Evolutionary conservation across 2,888 invertebrate genomes (phyloP).

Genomic region (Temnothorax ravouxi): DNA sequence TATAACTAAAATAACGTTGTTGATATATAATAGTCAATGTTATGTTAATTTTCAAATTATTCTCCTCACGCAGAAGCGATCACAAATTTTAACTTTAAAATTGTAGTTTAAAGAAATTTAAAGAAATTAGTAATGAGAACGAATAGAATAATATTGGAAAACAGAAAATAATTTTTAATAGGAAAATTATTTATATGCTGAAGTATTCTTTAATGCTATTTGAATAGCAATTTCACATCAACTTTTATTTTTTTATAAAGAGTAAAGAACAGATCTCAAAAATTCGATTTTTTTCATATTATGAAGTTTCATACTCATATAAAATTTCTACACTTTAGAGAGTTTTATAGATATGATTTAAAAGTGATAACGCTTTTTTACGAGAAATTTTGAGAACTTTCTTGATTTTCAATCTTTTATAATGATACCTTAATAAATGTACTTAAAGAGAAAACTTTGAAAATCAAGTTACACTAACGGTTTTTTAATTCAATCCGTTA

Average conservation of each 20-base stretch:
- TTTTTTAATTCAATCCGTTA: constrained; percentile 36
- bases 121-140: not conserved
- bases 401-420: not conserved
- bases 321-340: not conserved
- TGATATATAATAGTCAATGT: not conserved
- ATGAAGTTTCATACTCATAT: not conserved
- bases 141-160: not conserved
- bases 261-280: not conserved
- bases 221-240: not conserved
- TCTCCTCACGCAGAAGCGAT: not conserved
- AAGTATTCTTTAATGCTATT: not conserved
- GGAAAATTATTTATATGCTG: not conserved
- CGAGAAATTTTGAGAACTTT: not conserved
- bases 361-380: not conserved
- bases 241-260: not conserved
- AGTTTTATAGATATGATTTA: constrained; percentile 5
- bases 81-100: constrained; percentile 1
- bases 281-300: not conserved
- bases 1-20: not conserved
- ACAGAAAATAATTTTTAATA: not conserved
- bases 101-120: not conserved
- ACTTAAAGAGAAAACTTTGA: not conserved
- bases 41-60: not conserved
- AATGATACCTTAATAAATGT: too few relatives aligned
- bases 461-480: constrained; percentile 24